Evolutionary conservation across 2,888 invertebrate species (phyloP), one percentile per base, ranked within the genome.

Genomic region (Nasonovia ribisnigri): DNA sequence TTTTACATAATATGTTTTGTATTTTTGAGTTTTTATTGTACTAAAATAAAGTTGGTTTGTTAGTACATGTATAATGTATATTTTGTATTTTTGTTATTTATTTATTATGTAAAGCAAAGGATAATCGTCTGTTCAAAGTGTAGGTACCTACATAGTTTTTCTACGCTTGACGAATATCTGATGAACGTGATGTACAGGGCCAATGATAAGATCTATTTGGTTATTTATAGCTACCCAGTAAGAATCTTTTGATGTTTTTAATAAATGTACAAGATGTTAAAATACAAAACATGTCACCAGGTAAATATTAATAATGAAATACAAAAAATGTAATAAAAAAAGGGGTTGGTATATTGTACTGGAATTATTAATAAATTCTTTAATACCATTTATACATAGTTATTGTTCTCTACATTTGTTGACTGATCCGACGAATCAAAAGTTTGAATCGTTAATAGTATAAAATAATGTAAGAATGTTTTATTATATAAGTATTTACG

Each of bases 181-280:
- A 93, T 93, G 93, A 87, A 93, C 93, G 93, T 93, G 93, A 93
- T 93, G 93, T 86, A 93, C 51, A 93, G 93, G 57, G 42, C 86
- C 3, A 90, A 20, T 87, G 93, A 93, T 93, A 93, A 93, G 93
- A 93, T 93, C 93, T 93, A 90, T 90, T 90, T 48, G 36, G 86
- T 90, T 93, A 90, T 93, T 93, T 93, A 93, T 93, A 90, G 90
- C 90, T 90, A 90, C 84, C 67, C 60, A 90, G n/a, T 90, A 60
- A 90, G 86, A 93, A 84, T 51, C 90, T 90, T 93, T 93, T 93
- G 93, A 90, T 93, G 93, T 93, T 93, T 77, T 90, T 87, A 93
- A 93, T 93, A 90, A 93, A 93, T 90, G 86, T 93, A 93, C 84
- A 87, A 86, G 60, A 90, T 93, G 90, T 93, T 93, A 93, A 90